Evolutionary conservation across 1,140 invertebrate genomes (phyloP), one percentile per base, ranked within the genome.

Genomic region (Belonocnema kinseyi): DNA sequence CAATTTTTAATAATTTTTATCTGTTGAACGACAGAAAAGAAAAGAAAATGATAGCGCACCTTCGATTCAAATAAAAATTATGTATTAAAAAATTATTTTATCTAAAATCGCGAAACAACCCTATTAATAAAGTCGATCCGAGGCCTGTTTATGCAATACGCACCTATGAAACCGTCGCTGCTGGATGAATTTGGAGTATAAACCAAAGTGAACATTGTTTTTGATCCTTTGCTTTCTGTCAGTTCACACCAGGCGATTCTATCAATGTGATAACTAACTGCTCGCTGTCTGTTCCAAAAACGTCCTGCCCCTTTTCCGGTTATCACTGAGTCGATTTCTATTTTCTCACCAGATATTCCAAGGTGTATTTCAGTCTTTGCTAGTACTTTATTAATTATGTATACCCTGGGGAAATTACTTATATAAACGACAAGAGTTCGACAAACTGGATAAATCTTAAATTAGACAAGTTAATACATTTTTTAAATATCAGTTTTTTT

Each of bases 261-360:
- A 82, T 98, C 97, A 84, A 97, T 97, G 82, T 95, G 94, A 90
- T 97, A 95, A 78, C 95, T 94, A 53, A 96, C 94, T 51, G 96
- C 94, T 78, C 93, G 93, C 87, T 93, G 94, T 83, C 92, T 92
- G 84, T 93, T 94, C 93, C 94, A 96, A 87, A 96, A 94, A 82
- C 95, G 93, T 85, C 95, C 94, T 66, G 95, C 93, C 87, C 92
- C 89, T 93, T 94, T 91, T 93, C 93, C 85, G 92, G 92, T 85
- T 94, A 94, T 83, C 16, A 97, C 93, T 3, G 97, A 96, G 89
- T 97, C 96, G 72, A 98, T 97, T 92, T 98, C 97, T 75, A 98
- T 95, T 88, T 97, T 97, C 83, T 98, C 97, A 17, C 96, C 95
- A 50, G 97, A 97, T 76, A 98, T 95, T 73, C 96, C 96, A 54